A percentile compares a stretch with the other conserved stretches of the same genome.
phyloP scores from a whole-genome alignment of 2,113 vertebrate genomes.

The Python bivittatus region DNA sequence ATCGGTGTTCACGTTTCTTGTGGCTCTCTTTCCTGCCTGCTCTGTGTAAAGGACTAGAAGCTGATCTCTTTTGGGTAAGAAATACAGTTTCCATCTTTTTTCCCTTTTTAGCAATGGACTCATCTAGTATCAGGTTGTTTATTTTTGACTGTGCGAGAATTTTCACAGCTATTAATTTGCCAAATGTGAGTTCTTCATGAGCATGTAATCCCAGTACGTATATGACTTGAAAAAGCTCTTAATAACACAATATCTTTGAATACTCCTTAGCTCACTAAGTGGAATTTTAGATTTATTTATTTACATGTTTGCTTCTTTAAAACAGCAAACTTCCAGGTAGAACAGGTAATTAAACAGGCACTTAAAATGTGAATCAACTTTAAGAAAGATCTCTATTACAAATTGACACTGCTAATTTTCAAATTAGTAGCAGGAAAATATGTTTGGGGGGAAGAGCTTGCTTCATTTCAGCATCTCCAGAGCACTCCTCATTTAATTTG shows the following conservation, averaged over 20 bases:
- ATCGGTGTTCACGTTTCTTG: not conserved
- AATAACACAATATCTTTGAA: not conserved
- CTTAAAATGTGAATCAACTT: not conserved
- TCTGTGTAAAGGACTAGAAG: not conserved
- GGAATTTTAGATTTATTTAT: not conserved
- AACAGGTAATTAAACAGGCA: not conserved
- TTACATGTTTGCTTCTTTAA: not conserved
- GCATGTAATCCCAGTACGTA: not conserved
- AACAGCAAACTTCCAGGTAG: not conserved
- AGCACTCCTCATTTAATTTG: not conserved
- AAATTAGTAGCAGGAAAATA: not conserved
- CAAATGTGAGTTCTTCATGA: not conserved
- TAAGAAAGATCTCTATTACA: not conserved
- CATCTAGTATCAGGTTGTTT: not conserved
- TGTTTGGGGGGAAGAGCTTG: not conserved
- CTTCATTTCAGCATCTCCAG: not conserved
- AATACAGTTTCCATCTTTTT: not conserved
- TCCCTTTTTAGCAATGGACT: not conserved
- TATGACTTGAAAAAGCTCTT: not conserved
- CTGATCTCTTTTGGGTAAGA: not conserved
- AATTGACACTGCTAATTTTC: not conserved
- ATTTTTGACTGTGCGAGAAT: not conserved
- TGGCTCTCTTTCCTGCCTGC: not conserved
- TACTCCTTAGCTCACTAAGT: not conserved
- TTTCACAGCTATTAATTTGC: not conserved